Base-by-base conservation (phyloP, 2,797 vertebrate species). In the Australoheros facetus region DNA sequence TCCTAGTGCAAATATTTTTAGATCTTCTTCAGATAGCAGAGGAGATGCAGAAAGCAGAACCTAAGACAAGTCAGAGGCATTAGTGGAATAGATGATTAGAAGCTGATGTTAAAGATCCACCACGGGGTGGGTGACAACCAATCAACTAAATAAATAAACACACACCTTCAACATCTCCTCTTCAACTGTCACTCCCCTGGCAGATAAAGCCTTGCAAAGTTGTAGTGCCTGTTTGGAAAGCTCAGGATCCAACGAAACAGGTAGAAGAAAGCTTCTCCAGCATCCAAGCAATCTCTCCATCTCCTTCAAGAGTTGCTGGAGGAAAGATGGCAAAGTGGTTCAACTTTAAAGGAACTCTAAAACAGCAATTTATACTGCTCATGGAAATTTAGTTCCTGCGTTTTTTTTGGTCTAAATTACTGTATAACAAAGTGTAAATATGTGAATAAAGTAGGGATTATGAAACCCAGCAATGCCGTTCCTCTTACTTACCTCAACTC, bases 251-350 rank as follows among this genome's bases (percentile, higher is more conserved):
- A 87, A 80, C 30, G 91, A 84, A 10, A 87, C 54, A 0, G 97
- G 96, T 1, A 97, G 86, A 39, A 99, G 91, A 39, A 96, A 82
- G 2, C 93, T 94, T 79, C 89, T 93, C 98, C 97, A 99, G 87
- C 97, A 97, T 48, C 96, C 95, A 74, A 99, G 87, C 39, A 96
- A 83, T 0, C 28, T 93, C 84, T 97, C 96, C 93, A 99, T 94
- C 6, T 93, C 90, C 56, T 95, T 93, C 2, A 96, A 86, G 71
- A 99, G 91, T 76, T 60, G 91, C 98, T 98, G 89, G 45, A 83
- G 71, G 19, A 82, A 37, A 73, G 14, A 76, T 7, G 7, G 14
- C 3, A 42, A 13, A 3, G 17, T 11, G 4, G 21, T 45, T 26
- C 26, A 8, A 59, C 37, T 75, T 42, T 32, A 48, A 69, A 69